Evolutionary conservation across 2,113 vertebrate genomes (phyloP), one percentile per base, ranked within the genome.

Genomic region (Uria aalge): DNA sequence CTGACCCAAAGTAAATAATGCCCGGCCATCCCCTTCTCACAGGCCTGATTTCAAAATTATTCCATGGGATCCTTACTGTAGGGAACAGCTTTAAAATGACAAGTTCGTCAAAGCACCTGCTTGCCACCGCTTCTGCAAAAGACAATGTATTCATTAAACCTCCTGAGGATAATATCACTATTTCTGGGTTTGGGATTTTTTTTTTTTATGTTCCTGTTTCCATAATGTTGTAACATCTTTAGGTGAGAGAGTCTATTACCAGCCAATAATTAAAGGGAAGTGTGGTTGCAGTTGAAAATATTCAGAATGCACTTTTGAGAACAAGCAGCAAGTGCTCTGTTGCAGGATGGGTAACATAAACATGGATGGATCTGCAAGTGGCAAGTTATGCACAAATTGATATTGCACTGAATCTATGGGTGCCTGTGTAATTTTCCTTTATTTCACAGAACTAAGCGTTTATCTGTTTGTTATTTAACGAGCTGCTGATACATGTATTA

Each of bases 161-260:
- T 47, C 0, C 15, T 7, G 22, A 40, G 41, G 40, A 29, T 63
- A 41, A 16, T 5, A 41, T 63, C 11, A 36, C 5, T n/a, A 6
- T 41, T 22, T 19, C 0, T 1, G 45, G 14, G 4, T 17, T 41
- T 40, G 21, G 4, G 3, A 0, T 18, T n/a, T 26, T 19, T 32
- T 32, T n/a, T 52, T 32, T n/a, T 52, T 23, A 2, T 0, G 4
- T 8, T 5, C 8, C 14, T 0, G 0, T 77, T 93, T 84, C 22
- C 2, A 0, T 85, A 4, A 20, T 52, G 6, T 8, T 76, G 14
- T 36, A 22, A 21, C 73, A 30, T 66, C 32, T 57, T 88, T 47
- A 56, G 55, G 20, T 52, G 32, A 36, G 3, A 52, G 8, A 38
- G 4, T 66, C 26, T 67, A 4, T 82, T 92, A 78, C 11, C 29